These are phyloP conservation scores for Odontomachus brunneus DNA, from an alignment of 1,140 invertebrate species.

Conservation along the genomic window DNA sequence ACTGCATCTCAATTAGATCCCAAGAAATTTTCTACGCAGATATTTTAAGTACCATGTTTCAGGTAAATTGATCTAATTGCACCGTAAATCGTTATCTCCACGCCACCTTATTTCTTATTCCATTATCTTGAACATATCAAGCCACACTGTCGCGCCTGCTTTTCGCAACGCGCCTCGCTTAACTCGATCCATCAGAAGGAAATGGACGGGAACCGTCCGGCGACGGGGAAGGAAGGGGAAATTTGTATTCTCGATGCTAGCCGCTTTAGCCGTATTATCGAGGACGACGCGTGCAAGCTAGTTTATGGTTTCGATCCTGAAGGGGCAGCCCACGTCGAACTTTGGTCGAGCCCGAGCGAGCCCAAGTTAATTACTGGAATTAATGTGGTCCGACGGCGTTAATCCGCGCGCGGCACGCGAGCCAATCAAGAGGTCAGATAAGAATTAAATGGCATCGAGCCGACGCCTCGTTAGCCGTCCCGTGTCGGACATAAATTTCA, in stretches of 20 bases:
- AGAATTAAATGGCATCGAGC: constrained; percentile 79
- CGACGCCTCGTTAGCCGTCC: constrained; percentile 77
- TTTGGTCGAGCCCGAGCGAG: constrained; percentile 54
- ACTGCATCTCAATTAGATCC: too few relatives aligned
- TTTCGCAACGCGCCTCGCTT: background rate
- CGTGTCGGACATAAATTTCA: constrained; percentile 77
- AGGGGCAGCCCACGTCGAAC: constrained; percentile 45
- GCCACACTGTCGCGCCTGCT: background rate
- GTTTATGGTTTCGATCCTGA: constrained; percentile 35
- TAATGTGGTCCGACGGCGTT: constrained; percentile 75
- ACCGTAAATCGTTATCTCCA: too few relatives aligned
- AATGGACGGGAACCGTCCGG: background rate
- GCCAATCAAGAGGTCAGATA: constrained; percentile 78
- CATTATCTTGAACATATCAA: too few relatives aligned
- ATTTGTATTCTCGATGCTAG: constrained; percentile 30
- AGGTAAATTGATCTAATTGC: too few relatives aligned
- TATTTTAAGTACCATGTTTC: too few relatives aligned
- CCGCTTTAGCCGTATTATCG: constrained; percentile 37
- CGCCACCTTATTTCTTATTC: too few relatives aligned
- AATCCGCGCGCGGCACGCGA: constrained; percentile 77
- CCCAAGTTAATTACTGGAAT: constrained; percentile 74
- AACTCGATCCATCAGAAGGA: background rate
- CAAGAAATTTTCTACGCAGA: too few relatives aligned
- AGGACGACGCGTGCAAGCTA: constrained; percentile 24
- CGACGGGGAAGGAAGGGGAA: background rate